These are phyloP conservation scores for Anomalospiza imberbis DNA, from an alignment of 2,797 vertebrate species.

Conservation along the genomic window DNA sequence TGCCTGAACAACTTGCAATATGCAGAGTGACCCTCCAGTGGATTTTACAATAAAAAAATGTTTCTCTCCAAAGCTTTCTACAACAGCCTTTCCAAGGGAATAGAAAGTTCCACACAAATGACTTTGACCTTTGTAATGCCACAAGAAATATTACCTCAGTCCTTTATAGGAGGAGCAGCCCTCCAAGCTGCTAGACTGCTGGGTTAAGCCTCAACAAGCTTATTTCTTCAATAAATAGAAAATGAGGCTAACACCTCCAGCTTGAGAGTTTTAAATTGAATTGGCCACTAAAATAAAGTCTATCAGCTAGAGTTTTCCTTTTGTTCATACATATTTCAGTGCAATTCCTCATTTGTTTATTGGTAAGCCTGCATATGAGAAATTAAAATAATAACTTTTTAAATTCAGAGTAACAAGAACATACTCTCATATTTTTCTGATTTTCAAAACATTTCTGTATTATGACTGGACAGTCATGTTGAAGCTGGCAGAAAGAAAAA, in stretches of 20 bases:
- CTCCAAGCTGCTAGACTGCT: not conserved
- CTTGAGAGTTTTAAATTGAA: not conserved
- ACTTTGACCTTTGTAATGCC: not conserved
- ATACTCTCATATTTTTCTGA: not conserved
- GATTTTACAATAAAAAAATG: not conserved
- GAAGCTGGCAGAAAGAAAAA: not conserved
- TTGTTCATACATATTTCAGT: not conserved
- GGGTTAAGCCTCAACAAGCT: not conserved
- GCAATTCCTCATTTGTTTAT: not conserved
- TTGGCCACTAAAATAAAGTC: not conserved
- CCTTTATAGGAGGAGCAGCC: not conserved
- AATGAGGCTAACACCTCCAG: not conserved
- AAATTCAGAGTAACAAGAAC: not conserved
- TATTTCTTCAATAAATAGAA: constrained; percentile 15
- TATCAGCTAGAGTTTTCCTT: not conserved
- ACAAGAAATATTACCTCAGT: not conserved
- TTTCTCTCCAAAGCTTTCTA: not conserved
- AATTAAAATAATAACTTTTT: not conserved
- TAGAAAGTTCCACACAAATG: not conserved
- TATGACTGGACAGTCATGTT: not conserved
- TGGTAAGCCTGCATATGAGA: not conserved
- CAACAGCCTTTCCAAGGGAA: not conserved
- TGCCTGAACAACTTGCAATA: not conserved
- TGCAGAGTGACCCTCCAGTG: not conserved
- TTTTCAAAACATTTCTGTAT: not conserved